Conservation (phyloP, 2,797 vertebrate genomes). For the Cirrhinus molitorella region DNA sequence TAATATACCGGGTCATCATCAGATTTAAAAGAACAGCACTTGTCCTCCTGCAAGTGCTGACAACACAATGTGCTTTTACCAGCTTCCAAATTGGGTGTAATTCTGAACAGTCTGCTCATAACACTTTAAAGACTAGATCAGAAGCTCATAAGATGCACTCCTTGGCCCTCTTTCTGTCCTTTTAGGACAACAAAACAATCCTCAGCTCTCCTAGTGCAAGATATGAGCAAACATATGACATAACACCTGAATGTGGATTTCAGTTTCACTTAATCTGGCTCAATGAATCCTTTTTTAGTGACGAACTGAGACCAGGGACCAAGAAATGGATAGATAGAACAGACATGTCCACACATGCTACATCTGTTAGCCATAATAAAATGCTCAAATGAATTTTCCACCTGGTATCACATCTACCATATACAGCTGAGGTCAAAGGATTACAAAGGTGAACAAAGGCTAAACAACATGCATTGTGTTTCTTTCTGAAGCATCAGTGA, state of each 20-base stretch:
- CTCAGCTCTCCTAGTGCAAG: background rate
- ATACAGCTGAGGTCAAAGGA: no score
- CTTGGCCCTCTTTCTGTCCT: background rate
- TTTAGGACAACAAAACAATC: slow-evolving; percentile 1
- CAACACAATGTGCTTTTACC: slow-evolving; percentile 14
- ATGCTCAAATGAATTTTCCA: background rate
- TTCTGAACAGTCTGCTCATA: slow-evolving; percentile 24
- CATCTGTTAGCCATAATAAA: slow-evolving; percentile 20
- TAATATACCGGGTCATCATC: background rate
- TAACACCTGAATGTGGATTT: background rate
- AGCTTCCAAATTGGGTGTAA: background rate
- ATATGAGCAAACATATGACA: slow-evolving; percentile 16
- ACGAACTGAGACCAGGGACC: background rate
- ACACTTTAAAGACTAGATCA: background rate
- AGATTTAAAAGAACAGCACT: background rate
- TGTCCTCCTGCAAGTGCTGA: background rate
- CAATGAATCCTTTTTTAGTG: background rate
- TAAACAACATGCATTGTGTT: no score
- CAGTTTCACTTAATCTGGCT: background rate
- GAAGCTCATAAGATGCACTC: background rate
- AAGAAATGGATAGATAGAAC: background rate
- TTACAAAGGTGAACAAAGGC: no score
- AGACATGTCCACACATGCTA: background rate
- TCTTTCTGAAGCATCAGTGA: no score
- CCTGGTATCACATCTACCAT: background rate